Conservation (phyloP, 2,888 invertebrate genomes). For the Caenorhabditis sp. region DNA sequence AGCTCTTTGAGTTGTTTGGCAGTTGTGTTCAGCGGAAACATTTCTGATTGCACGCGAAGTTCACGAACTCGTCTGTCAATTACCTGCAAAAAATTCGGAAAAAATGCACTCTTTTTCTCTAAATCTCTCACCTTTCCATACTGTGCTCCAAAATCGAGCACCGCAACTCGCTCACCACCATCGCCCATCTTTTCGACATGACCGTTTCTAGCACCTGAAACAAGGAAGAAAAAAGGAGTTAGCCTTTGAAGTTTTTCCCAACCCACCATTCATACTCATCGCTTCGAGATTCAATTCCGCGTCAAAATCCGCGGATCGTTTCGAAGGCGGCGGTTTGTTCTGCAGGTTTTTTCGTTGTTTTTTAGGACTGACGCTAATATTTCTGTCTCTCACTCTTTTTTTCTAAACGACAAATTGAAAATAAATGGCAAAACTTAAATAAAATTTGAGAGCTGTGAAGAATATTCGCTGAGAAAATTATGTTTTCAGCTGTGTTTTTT, state of each 20-base stretch:
- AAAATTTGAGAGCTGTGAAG: too few relatives aligned
- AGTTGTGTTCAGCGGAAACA: constrained; percentile 73
- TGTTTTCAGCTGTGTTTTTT: too few relatives aligned
- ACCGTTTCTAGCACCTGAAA: constrained; percentile 9
- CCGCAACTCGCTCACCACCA: constrained; percentile 77
- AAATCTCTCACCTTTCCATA: constrained; percentile 83
- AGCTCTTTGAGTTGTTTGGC: constrained; percentile 52
- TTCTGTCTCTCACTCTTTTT: not conserved
- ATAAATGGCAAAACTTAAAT: too few relatives aligned
- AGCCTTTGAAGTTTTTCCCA: not conserved
- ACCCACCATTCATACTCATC: not conserved
- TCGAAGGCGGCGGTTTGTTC: constrained; percentile 40
- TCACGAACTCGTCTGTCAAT: constrained; percentile 90
- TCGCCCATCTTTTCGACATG: constrained; percentile 19
- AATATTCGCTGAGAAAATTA: too few relatives aligned
- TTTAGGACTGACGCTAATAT: not conserved
- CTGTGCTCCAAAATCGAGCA: constrained; percentile 97
- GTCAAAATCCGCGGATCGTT: constrained; percentile 15
- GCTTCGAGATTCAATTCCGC: not conserved
- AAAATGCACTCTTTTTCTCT: not conserved
- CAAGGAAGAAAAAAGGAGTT: too few relatives aligned
- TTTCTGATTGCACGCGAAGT: constrained; percentile 88
- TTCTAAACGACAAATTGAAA: too few relatives aligned
- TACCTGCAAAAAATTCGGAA: constrained; percentile 76
- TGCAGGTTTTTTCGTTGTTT: not conserved